Conservation (phyloP, 1,140 invertebrate species). For the Drosophila pandora region DNA sequence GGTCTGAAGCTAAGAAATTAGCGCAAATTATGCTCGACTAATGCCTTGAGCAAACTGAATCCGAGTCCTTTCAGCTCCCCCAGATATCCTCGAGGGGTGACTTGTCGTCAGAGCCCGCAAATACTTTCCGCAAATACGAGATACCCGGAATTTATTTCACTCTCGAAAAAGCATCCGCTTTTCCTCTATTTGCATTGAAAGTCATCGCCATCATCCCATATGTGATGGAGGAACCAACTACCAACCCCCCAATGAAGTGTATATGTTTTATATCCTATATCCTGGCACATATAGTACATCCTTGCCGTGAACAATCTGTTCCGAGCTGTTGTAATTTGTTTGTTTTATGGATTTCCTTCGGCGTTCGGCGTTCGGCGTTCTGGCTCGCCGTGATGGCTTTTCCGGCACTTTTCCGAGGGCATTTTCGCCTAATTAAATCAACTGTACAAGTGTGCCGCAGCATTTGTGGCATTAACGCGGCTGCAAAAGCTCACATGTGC, state of each 20-base stretch:
- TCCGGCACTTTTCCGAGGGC: constrained; percentile 42
- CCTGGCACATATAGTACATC: constrained; percentile 5
- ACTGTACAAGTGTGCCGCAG: constrained; percentile 27
- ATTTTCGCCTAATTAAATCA: constrained; percentile 75
- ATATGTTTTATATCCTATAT: background rate
- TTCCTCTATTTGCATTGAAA: constrained; percentile 44
- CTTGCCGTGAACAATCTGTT: constrained; percentile 51
- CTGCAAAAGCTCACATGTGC: constrained; percentile 43
- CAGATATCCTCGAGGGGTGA: constrained; percentile 38
- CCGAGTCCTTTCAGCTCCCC: constrained; percentile 1
- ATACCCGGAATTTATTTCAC: background rate
- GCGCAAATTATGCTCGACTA: constrained; percentile 77
- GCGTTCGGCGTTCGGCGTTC: background rate
- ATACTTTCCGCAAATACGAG: constrained; percentile 37
- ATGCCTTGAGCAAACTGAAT: constrained; percentile 64
- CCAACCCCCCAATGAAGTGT: background rate
- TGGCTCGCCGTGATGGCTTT: constrained; percentile 6
- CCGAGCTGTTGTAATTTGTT: constrained; percentile 72
- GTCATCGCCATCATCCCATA: constrained; percentile 41
- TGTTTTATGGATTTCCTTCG: constrained; percentile 70
- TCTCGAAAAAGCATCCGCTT: background rate
- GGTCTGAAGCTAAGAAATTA: constrained; percentile 60
- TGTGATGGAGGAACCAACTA: constrained; percentile 15
- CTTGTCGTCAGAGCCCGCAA: constrained; percentile 47
- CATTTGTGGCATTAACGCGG: constrained; percentile 1